Evolutionary conservation across 2,113 vertebrate species (phyloP).

Genomic region (Nesospiza acunhae): DNA sequence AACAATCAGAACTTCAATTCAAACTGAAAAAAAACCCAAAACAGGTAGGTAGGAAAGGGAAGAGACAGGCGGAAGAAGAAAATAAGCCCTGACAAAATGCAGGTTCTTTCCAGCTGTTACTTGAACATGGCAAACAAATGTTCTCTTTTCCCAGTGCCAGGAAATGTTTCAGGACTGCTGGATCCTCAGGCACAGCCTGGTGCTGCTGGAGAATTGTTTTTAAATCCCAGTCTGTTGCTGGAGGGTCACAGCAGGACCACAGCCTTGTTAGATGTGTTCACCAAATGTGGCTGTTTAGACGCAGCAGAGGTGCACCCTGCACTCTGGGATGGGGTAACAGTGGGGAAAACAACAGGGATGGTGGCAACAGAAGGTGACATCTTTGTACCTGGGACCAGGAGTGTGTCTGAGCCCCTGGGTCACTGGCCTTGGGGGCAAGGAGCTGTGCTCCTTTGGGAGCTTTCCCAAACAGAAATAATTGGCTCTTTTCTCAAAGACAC

Average conservation of each 20-base stretch:
- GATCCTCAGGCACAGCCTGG: slow-evolving; percentile 74
- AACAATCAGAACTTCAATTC: neutral
- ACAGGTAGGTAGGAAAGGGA: neutral
- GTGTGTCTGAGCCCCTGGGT: slow-evolving; percentile 81
- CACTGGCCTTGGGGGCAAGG: slow-evolving; percentile 81
- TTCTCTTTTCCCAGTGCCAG: neutral
- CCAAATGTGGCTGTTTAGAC: neutral
- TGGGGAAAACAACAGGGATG: neutral
- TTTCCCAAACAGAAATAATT: slow-evolving; percentile 86
- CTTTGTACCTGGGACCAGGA: slow-evolving; percentile 83
- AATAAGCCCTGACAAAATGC: neutral
- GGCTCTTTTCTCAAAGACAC: slow-evolving; percentile 85
- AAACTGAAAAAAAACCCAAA: neutral
- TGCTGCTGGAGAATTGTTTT: slow-evolving; percentile 53
- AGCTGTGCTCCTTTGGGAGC: slow-evolving; percentile 79
- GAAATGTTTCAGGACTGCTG: slow-evolving; percentile 72
- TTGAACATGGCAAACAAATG: neutral
- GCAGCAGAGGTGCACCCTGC: neutral
- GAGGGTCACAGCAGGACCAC: neutral
- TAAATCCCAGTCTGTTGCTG: neutral
- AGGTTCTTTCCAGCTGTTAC: neutral
- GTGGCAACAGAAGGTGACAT: neutral
- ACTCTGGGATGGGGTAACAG: neutral
- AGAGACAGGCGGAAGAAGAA: neutral
- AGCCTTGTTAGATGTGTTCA: neutral